phyloP scores from a whole-genome alignment of 2,888 invertebrate genomes.

The Emmelina monodactyla region DNA sequence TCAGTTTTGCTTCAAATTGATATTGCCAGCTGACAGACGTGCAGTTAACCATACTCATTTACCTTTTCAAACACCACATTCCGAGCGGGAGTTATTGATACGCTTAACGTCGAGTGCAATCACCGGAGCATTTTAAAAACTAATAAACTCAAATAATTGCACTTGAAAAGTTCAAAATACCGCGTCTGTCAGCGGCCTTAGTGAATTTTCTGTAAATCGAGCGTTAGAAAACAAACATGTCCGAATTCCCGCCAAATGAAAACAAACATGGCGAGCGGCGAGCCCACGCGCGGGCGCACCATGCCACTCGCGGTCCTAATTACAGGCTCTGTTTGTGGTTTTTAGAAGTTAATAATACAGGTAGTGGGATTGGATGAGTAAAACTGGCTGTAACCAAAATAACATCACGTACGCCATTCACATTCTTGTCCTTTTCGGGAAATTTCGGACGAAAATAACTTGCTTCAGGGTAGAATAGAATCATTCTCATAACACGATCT shows the following conservation, averaged over 20 bases:
- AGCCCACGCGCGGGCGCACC: slow-evolving; percentile 48
- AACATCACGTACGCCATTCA: slow-evolving; percentile 27
- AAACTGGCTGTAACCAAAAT: slow-evolving; percentile 42
- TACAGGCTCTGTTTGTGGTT: slow-evolving; percentile 51
- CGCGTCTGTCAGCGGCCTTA: slow-evolving; percentile 43
- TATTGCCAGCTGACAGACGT: too few relatives aligned
- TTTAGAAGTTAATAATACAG: slow-evolving; percentile 1
- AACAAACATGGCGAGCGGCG: slow-evolving; percentile 32
- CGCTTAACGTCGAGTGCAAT: slow-evolving; percentile 16
- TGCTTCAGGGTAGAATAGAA: too few relatives aligned
- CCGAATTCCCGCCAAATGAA: slow-evolving; percentile 28
- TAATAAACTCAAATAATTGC: slow-evolving; percentile 24
- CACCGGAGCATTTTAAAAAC: slow-evolving; percentile 21
- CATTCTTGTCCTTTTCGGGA: too few relatives aligned
- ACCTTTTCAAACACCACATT: not conserved
- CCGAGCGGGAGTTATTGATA: slow-evolving; percentile 1
- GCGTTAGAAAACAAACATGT: slow-evolving; percentile 46
- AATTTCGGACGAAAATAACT: too few relatives aligned
- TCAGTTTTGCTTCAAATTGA: too few relatives aligned
- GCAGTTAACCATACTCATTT: too few relatives aligned
- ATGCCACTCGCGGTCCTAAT: slow-evolving; percentile 42
- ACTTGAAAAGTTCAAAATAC: slow-evolving; percentile 26
- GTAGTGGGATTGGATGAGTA: slow-evolving; percentile 27
- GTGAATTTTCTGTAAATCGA: slow-evolving; percentile 54
- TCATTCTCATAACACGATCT: too few relatives aligned